These are phyloP conservation scores for Scolopax rusticola DNA, from an alignment of 2,797 vertebrate species.

Conservation along the genomic window DNA sequence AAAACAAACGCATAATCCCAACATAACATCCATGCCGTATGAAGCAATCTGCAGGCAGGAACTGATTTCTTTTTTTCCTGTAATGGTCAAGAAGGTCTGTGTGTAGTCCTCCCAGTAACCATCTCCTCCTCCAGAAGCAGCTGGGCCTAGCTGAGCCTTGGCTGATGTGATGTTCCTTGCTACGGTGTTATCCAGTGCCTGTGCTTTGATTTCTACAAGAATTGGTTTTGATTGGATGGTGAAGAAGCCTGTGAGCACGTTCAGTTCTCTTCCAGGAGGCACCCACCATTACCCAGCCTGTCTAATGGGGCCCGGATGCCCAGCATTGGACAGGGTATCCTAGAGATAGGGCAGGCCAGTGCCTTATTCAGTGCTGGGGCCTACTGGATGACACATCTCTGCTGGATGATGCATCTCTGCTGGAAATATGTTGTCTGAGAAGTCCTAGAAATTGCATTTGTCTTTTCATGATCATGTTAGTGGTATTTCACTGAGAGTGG, in stretches of 20 bases:
- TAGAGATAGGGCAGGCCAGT: not conserved
- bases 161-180: accelerated
- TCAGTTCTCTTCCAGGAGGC: not conserved
- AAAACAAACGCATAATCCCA: not conserved
- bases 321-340: not conserved
- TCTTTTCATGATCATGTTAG: not conserved
- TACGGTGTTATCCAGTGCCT: accelerated
- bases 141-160: not conserved
- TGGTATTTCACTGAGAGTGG: not conserved
- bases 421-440: not conserved
- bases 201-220: not conserved
- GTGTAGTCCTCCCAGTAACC: not conserved
- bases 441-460: not conserved
- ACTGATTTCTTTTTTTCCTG: not conserved
- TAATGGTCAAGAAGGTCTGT: not conserved
- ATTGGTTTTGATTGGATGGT: not conserved
- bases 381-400: not conserved
- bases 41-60: not conserved
- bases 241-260: not conserved
- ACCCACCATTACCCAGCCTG: not conserved
- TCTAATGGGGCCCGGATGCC: not conserved
- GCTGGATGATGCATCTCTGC: not conserved
- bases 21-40: not conserved
- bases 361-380: not conserved
- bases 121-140: accelerated